These are phyloP conservation scores for Callimorpha dominula DNA, from an alignment of 2,888 invertebrate species.

Conservation along the genomic window DNA sequence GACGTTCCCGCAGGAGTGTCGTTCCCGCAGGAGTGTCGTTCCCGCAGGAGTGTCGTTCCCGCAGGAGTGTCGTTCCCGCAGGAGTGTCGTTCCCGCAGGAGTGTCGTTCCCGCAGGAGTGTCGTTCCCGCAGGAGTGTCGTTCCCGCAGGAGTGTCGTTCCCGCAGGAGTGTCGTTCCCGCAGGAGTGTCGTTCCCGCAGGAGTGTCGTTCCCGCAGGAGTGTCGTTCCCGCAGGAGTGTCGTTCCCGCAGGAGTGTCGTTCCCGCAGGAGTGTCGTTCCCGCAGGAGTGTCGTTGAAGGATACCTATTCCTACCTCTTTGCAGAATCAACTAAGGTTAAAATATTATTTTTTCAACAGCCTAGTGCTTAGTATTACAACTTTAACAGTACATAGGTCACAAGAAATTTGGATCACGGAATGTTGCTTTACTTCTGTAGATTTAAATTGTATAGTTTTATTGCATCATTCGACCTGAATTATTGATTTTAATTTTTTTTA, in stretches of 20 bases:
- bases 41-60: slow-evolving; percentile 52
- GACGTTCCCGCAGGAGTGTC: slow-evolving; percentile 47
- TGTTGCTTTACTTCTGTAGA: neutral
- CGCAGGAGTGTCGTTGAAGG: slow-evolving; percentile 48
- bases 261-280: slow-evolving; percentile 50
- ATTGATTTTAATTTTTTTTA: no score
- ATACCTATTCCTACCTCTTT: slow-evolving; percentile 40
- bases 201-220: slow-evolving; percentile 49
- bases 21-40: no score
- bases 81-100: slow-evolving; percentile 49
- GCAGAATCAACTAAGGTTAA: slow-evolving; percentile 31
- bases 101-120: slow-evolving; percentile 49
- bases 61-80: slow-evolving; percentile 47
- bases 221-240: slow-evolving; percentile 49
- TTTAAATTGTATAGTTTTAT: no score
- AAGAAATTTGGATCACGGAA: neutral
- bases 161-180: slow-evolving; percentile 51
- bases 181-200: slow-evolving; percentile 48
- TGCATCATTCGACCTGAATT: no score
- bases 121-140: slow-evolving; percentile 48
- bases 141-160: slow-evolving; percentile 50
- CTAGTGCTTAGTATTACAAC: neutral
- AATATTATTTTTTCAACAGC: slow-evolving; percentile 3
- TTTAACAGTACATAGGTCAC: no score
- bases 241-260: slow-evolving; percentile 49